These are phyloP conservation scores for Melanotaenia boesemani DNA, from an alignment of 2,797 vertebrate species.

Conservation along the genomic window DNA sequence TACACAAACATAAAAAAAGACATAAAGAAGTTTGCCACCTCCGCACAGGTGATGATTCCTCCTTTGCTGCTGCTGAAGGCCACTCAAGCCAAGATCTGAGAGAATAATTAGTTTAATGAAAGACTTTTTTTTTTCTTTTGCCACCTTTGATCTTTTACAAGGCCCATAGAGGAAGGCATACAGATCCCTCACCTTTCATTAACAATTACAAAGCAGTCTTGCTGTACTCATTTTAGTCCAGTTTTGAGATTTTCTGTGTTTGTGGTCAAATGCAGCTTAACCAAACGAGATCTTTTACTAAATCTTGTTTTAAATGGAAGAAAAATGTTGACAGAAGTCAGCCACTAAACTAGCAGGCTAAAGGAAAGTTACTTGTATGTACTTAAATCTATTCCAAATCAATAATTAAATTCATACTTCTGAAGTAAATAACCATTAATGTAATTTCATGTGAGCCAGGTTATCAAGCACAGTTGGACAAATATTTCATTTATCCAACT, in stretches of 20 bases:
- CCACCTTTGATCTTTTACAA: conserved; percentile 43
- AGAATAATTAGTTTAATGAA: conserved; percentile 40
- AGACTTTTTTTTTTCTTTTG: conserved; percentile 27
- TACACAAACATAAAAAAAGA: conserved; percentile 8
- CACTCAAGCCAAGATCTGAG: conserved; percentile 40
- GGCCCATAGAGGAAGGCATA: background rate
- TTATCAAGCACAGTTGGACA: too few relatives aligned
- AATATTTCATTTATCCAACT: too few relatives aligned
- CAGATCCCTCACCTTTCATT: conserved; percentile 14
- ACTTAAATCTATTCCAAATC: too few relatives aligned
- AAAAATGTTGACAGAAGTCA: too few relatives aligned
- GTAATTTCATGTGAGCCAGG: too few relatives aligned
- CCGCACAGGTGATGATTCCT: background rate
- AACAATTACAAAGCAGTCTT: conserved; percentile 15
- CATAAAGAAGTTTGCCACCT: conserved; percentile 10
- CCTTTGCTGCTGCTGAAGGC: background rate
- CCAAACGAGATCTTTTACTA: background rate
- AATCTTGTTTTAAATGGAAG: background rate
- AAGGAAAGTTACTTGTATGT: too few relatives aligned
- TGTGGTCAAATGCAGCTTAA: conserved; percentile 6
- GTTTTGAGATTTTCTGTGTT: background rate
- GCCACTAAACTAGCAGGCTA: too few relatives aligned
- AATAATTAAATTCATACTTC: too few relatives aligned
- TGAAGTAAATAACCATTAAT: background rate
- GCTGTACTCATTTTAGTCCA: conserved; percentile 4